A percentile compares a stretch with the other conserved stretches of the same genome.
Conservation (phyloP, 2,113 vertebrate species). For the Epinephelus moara region DNA sequence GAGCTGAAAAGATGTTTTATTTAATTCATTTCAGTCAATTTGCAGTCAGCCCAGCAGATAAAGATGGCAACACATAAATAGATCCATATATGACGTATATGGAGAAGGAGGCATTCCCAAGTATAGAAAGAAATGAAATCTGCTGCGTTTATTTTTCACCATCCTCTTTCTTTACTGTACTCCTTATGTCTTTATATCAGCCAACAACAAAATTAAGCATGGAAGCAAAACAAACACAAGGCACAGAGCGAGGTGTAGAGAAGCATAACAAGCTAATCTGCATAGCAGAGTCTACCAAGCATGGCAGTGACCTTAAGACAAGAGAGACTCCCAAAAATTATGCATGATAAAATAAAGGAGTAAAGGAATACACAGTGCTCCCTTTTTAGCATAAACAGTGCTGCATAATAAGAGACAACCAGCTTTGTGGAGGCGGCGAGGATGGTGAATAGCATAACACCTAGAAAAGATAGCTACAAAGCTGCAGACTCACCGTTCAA, state of each 20-base stretch:
- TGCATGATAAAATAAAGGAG: background rate
- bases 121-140: constrained; percentile 15
- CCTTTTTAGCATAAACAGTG: constrained; percentile 5
- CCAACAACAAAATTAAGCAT: background rate
- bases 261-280: background rate
- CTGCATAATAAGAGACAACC: constrained; percentile 1
- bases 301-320: background rate
- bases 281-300: background rate
- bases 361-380: background rate
- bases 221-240: constrained; percentile 5
- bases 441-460: too few relatives aligned
- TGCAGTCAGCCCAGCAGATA: background rate
- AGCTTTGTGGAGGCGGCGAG: background rate
- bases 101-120: background rate
- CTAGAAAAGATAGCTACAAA: background rate
- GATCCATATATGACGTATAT: background rate
- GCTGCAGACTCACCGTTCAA: too few relatives aligned
- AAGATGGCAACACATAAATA: background rate
- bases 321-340: background rate
- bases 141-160: constrained; percentile 4
- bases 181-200: background rate
- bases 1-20: too few relatives aligned
- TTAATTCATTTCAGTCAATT: background rate
- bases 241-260: background rate
- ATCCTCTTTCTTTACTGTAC: background rate